These are phyloP conservation scores for Polyommatus iphigenia DNA, from an alignment of 2,888 invertebrate genomes.

Conservation along the genomic window DNA sequence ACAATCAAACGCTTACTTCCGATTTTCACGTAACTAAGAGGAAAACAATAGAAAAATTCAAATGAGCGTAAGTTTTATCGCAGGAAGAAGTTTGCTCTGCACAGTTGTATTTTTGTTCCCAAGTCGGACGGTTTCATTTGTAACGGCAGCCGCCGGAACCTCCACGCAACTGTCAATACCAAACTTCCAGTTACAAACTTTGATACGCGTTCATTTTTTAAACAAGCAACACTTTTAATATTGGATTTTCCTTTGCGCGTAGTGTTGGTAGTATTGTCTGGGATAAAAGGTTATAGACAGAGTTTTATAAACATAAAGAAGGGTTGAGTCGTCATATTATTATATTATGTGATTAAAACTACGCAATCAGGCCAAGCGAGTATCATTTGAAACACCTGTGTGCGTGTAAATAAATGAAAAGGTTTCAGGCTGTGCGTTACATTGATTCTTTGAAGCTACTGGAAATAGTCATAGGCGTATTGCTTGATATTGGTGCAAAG, in stretches of 20 bases:
- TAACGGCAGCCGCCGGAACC: background rate
- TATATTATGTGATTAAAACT: too few species aligned
- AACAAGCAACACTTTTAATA: background rate
- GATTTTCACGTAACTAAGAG: background rate
- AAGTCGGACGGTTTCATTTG: conserved; percentile 19
- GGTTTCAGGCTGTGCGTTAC: too few species aligned
- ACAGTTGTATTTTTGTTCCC: conserved; percentile 1
- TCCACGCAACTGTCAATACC: conserved; percentile 17
- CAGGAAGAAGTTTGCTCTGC: background rate
- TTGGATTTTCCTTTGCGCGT: background rate
- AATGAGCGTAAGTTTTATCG: background rate
- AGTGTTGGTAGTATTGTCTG: background rate
- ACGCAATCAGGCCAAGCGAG: too few species aligned
- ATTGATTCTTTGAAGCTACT: too few species aligned
- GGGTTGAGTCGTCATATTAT: too few species aligned
- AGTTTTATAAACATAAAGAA: too few species aligned
- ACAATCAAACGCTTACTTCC: too few species aligned
- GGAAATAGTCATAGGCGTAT: too few species aligned
- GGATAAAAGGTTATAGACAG: too few species aligned
- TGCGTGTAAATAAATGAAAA: too few species aligned
- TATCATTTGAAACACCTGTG: too few species aligned
- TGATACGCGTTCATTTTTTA: conserved; percentile 9
- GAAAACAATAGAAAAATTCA: conserved; percentile 1
- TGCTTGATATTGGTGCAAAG: background rate
- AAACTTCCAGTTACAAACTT: conserved; percentile 15